Evolutionary conservation across 2,113 vertebrate genomes (phyloP).

Genomic region (Amazona guildingii): DNA sequence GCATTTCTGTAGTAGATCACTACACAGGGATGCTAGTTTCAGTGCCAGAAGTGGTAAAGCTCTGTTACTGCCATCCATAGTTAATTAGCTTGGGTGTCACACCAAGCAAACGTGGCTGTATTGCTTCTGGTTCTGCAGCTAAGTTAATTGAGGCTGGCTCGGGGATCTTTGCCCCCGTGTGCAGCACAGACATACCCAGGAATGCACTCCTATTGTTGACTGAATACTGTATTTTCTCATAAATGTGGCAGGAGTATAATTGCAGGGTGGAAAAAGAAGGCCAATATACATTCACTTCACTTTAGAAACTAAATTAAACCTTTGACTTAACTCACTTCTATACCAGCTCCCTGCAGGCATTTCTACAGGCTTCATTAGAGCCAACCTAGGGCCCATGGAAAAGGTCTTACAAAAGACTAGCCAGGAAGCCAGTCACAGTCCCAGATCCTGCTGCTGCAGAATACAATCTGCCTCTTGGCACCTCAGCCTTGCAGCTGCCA

Average conservation of each 20-base stretch:
- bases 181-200: constrained; percentile 7
- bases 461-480: constrained; percentile 69
- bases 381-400: constrained; percentile 59
- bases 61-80: constrained; percentile 45
- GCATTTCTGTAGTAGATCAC: background rate
- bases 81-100: constrained; percentile 58
- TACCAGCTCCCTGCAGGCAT: constrained; percentile 60
- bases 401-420: constrained; percentile 54
- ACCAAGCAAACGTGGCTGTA: constrained; percentile 16
- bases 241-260: constrained; percentile 57
- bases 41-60: constrained; percentile 47
- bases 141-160: constrained; percentile 54
- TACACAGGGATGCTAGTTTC: constrained; percentile 6
- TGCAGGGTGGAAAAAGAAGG: constrained; percentile 42
- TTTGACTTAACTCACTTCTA: constrained; percentile 47
- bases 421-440: constrained; percentile 55
- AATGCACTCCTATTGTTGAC: constrained; percentile 36
- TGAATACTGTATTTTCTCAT: constrained; percentile 62
- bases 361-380: constrained; percentile 56
- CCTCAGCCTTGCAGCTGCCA: constrained; percentile 69
- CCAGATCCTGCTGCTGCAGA: constrained; percentile 37
- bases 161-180: constrained; percentile 58
- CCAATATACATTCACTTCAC: constrained; percentile 48
- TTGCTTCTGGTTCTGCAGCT: constrained; percentile 37
- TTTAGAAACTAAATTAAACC: constrained; percentile 19